phyloP scores from a whole-genome alignment of 2,888 invertebrate species.

The Acholoe squamosa region DNA sequence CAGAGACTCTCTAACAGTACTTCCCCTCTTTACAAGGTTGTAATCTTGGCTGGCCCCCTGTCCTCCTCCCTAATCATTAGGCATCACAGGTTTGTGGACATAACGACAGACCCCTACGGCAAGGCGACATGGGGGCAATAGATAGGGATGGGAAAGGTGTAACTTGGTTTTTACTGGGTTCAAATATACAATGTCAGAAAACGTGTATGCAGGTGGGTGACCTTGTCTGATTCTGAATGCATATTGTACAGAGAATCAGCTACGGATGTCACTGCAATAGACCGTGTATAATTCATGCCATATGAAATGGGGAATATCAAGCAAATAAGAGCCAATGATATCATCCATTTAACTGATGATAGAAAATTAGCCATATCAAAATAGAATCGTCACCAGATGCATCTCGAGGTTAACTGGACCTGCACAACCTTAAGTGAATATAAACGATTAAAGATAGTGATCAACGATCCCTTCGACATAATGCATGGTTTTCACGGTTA shows the following conservation, averaged over 20 bases:
- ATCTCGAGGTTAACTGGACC: too few relatives aligned
- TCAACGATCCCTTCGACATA: too few relatives aligned
- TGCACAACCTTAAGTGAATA: too few relatives aligned
- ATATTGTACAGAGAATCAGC: background rate
- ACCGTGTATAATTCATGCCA: too few relatives aligned
- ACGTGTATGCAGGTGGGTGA: background rate
- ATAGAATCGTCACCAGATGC: too few relatives aligned
- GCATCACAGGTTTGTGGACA: background rate
- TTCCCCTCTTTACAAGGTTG: slow-evolving; percentile 26
- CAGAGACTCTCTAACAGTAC: background rate
- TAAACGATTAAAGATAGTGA: too few relatives aligned
- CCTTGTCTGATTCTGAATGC: background rate
- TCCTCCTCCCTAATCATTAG: background rate
- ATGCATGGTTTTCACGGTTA: too few relatives aligned
- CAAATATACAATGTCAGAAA: background rate
- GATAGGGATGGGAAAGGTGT: slow-evolving; percentile 40
- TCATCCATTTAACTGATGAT: too few relatives aligned
- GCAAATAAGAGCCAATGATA: too few relatives aligned
- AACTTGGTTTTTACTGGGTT: background rate
- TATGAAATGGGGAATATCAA: too few relatives aligned
- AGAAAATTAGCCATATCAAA: too few relatives aligned
- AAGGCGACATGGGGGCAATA: background rate
- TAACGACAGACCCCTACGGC: slow-evolving; percentile 5
- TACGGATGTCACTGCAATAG: background rate
- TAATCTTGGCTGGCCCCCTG: background rate